Percentiles rank a stretch among this genome's conserved stretches.
Evolutionary conservation across 2,797 vertebrate species (phyloP).

Genomic region (Enoplosus armatus): DNA sequence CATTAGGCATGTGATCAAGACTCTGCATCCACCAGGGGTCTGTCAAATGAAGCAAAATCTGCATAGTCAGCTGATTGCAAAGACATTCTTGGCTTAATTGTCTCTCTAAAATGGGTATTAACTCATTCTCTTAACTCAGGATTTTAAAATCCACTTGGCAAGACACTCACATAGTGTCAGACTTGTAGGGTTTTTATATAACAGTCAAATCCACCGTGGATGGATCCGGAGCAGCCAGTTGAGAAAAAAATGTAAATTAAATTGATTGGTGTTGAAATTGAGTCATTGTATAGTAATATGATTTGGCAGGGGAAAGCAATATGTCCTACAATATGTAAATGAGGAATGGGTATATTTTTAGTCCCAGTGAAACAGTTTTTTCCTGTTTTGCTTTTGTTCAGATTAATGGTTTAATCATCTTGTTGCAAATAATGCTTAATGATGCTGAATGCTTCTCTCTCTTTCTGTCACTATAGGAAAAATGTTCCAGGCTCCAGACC

Average conservation of each 20-base stretch:
- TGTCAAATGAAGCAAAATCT: constrained; percentile 18
- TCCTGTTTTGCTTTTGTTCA: constrained; percentile 1
- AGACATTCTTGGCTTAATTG: background rate
- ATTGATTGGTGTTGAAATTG: constrained; percentile 15
- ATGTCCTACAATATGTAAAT: constrained; percentile 10
- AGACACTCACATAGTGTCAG: background rate
- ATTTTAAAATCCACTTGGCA: constrained; percentile 15
- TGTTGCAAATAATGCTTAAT: constrained; percentile 24
- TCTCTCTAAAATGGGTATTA: constrained; percentile 10
- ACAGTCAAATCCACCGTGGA: background rate
- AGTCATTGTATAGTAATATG: constrained; percentile 10
- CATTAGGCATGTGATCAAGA: constrained; percentile 28
- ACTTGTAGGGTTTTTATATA: constrained; percentile 3
- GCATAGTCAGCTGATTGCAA: constrained; percentile 24
- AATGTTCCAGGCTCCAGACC: constrained; percentile 98
- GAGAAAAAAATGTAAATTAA: constrained; percentile 22
- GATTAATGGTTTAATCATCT: constrained; percentile 11
- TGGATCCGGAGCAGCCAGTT: background rate
- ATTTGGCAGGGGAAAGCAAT: background rate
- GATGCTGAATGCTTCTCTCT: constrained; percentile 2
- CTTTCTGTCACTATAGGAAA: constrained; percentile 90
- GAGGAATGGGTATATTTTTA: background rate
- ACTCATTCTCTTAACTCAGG: background rate
- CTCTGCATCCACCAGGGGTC: background rate
- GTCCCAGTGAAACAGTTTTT: background rate